A percentile compares a stretch with the other conserved stretches of the same genome.
Conservation (phyloP, 1,140 invertebrate species). For the Drosophila lacertosa region DNA sequence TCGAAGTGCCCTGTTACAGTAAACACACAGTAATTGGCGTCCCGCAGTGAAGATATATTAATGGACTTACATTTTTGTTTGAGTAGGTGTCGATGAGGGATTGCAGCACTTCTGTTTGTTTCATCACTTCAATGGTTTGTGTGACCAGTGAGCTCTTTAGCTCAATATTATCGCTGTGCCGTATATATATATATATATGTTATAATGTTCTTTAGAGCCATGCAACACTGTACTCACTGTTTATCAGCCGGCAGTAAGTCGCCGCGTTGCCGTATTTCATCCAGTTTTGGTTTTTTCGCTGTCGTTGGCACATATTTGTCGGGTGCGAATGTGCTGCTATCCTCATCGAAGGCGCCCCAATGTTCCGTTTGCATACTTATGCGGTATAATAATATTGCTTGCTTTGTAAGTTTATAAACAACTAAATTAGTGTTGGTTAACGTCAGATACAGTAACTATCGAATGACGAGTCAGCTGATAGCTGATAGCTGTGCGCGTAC, state of each 20-base stretch:
- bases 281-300: conserved; percentile 55
- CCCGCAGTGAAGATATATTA: too few relatives aligned
- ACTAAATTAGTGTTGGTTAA: conserved; percentile 12
- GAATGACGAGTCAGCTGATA: not conserved
- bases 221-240: conserved; percentile 27
- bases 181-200: not conserved
- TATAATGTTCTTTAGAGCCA: too few relatives aligned
- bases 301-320: conserved; percentile 56
- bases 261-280: conserved; percentile 50
- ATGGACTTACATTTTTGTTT: conserved; percentile 70
- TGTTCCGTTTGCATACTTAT: conserved; percentile 56
- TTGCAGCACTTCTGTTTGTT: conserved; percentile 81
- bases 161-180: conserved; percentile 51
- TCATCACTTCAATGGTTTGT: conserved; percentile 83
- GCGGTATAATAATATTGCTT: not conserved
- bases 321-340: conserved; percentile 3
- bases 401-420: conserved; percentile 18
- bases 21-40: not conserved
- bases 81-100: conserved; percentile 82
- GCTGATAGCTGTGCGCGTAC: not conserved
- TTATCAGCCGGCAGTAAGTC: conserved; percentile 38
- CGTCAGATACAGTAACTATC: not conserved
- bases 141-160: conserved; percentile 75
- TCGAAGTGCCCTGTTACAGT: conserved; percentile 64
- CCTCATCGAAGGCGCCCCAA: conserved; percentile 61